Percentiles rank a stretch among this genome's conserved stretches.
Conservation (phyloP, 2,888 invertebrate species). For the Athalia rosae region DNA sequence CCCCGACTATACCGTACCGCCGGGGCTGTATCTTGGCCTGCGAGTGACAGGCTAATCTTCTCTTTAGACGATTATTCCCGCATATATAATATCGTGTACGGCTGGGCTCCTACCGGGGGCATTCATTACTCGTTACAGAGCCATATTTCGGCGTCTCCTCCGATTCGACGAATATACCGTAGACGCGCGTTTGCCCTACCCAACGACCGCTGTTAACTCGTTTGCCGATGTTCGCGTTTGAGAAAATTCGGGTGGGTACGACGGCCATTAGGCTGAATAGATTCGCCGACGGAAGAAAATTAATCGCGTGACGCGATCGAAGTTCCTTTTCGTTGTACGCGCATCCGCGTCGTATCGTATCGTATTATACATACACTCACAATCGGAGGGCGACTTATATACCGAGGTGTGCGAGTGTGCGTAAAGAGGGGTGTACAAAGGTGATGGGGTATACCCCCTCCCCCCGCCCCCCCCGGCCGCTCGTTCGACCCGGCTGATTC, state of each 20-base stretch:
- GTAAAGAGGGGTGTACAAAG: background rate
- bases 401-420: too few species aligned
- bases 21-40: background rate
- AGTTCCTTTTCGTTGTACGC: slow-evolving; percentile 3
- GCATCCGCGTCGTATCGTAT: too few species aligned
- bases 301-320: slow-evolving; percentile 31
- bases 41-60: slow-evolving; percentile 10
- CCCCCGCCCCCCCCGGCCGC: background rate
- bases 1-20: background rate
- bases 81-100: background rate
- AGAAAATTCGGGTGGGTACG: slow-evolving; percentile 15
- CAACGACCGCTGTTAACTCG: background rate
- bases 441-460: background rate
- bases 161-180: too few species aligned
- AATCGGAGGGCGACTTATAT: too few species aligned
- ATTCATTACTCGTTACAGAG: too few species aligned
- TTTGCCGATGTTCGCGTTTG: background rate
- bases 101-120: background rate
- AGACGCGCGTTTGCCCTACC: too few species aligned
- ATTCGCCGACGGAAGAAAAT: slow-evolving; percentile 19
- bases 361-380: too few species aligned
- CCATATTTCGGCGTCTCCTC: too few species aligned
- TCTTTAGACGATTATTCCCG: slow-evolving; percentile 3
- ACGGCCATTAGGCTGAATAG: slow-evolving; percentile 14
- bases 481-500: slow-evolving; percentile 28